Percentiles rank a stretch among this genome's conserved stretches.
Conservation (phyloP, 2,888 invertebrate genomes). For the Ormyrus pomaceus region DNA sequence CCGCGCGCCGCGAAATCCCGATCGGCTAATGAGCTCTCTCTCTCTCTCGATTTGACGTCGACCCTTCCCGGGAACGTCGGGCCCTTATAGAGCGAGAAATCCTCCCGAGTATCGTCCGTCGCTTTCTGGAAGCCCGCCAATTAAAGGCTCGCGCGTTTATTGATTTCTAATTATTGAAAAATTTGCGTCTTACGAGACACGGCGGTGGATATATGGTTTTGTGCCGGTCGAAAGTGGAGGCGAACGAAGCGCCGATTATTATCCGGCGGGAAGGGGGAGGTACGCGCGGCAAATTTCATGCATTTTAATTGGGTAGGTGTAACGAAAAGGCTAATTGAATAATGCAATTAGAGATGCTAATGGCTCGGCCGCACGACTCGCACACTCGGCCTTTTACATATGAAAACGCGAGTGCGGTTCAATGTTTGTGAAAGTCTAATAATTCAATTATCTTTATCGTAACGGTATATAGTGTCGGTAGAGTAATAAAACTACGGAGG, state of each 20-base stretch:
- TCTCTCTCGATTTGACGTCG: too few species aligned
- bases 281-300: not conserved
- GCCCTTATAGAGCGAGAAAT: too few species aligned
- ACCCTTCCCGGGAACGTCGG: too few species aligned
- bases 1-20: too few species aligned
- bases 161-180: not conserved
- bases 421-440: too few species aligned
- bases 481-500: too few species aligned
- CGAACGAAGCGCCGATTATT: slow-evolving; percentile 2
- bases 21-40: too few species aligned
- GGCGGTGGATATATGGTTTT: too few species aligned
- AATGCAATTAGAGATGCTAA: not conserved
- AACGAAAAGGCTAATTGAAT: slow-evolving; percentile 5
- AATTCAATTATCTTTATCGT: too few species aligned
- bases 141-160: slow-evolving; percentile 18
- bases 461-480: too few species aligned
- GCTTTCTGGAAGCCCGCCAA: slow-evolving; percentile 46
- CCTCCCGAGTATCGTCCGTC: not conserved
- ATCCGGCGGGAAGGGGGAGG: not conserved
- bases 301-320: slow-evolving; percentile 1
- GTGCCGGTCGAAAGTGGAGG: not conserved
- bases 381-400: not conserved
- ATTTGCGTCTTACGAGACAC: too few species aligned
- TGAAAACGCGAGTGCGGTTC: not conserved
- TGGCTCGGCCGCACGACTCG: not conserved